Base-by-base conservation (phyloP, 2,113 vertebrate genomes). In the Passerina amoena region DNA sequence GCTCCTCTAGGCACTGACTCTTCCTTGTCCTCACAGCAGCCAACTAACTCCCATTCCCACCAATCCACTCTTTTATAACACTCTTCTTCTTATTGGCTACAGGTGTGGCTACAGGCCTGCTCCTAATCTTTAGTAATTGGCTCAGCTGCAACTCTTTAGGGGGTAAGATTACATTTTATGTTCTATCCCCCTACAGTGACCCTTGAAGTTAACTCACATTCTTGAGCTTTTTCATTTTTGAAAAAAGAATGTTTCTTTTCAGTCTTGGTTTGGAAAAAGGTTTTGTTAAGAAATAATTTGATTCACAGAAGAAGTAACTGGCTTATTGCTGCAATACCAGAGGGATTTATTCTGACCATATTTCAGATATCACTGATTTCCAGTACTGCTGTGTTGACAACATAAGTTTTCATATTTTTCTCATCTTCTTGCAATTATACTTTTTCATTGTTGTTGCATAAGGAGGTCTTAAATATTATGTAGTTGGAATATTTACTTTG, bases 221-320 rank as follows among this genome's bases (percentile, higher is more conserved):
- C 38, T 2, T 0, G 11, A 86, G 54, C 54, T 17, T 18, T 59
- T 47, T 22, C 50, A 44, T 37, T 88, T 94, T 77, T 66, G 14
- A 72, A 94, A 94, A 94, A 80, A 42, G 3, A 82, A 25, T 50
- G 19, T 88, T 94, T 77, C 7, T 69, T 88, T 93, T 83, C 33
- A 77, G 80, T 66, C 19, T 50, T n/a, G 4, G 18, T 80, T 90
- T 70, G 42, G 42, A 73, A 78, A 82, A 88, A 75, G 60, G 56
- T 64, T 83, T 93, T 93, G n/a, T 82, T 94, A 69, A 69, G 9
- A 88, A 92, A 83, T 56, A 90, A 80, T 70, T 77, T 86, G 63
- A 86, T 88, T 82, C 87, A 73, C 54, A 38, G 60, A 83, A 85
- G 38, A 80, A 79, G 47, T 57, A 82, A 77, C 37, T 59, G n/a